Evolutionary conservation across 2,888 invertebrate species (phyloP), one percentile per base, ranked within the genome.

Genomic region (Conus canariensis): DNA sequence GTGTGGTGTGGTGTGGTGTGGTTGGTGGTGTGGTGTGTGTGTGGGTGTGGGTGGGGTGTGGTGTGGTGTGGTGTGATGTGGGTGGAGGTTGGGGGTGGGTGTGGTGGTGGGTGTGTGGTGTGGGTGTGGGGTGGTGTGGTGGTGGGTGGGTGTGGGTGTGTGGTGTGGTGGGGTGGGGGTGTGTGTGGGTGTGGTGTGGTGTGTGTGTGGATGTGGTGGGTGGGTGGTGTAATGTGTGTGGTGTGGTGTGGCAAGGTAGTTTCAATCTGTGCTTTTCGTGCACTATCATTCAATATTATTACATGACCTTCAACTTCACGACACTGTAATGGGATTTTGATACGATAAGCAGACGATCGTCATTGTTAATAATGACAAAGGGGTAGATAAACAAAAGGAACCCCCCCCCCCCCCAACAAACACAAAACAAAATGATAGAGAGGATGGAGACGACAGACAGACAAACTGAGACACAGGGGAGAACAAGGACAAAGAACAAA

Each of bases 1-100:
- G 74, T 74, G n/a, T 25, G n/a, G 74, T 74, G n/a, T 74, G 74
- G 74, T n/a, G n/a, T 74, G 25, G 74, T 74, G 74, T 74, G n/a
- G n/a, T 74, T 74, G n/a, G n/a, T 70, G 70, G 70, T 22, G 70
- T 70, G 70, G 4, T 45, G 4, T 45, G 67, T 67, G 19, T 16
- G 5, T 6, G 9, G 70, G 70, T 70, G 70, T 14, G 45, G 9
- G 70, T 70, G 70, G 0, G n/a, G 22, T 70, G 70, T 9, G 22
- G 22, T 22, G 70, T 9, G 70, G 70, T 70, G 70, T 1, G 70
- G 22, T 70, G 70, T 1, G 70, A 5, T 70, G 70, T 70, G 45
- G 45, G 45, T 45, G 45, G 30, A 30, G 45, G 70, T 7, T 16
- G 67, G 12, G 70, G 70, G 19, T 14, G 12, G 70, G 70, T 67